Percentiles rank a stretch among this genome's conserved stretches.
These are phyloP conservation scores for Lycophotia porphyrea DNA, from an alignment of 2,888 invertebrate genomes.

Conservation along the genomic window DNA sequence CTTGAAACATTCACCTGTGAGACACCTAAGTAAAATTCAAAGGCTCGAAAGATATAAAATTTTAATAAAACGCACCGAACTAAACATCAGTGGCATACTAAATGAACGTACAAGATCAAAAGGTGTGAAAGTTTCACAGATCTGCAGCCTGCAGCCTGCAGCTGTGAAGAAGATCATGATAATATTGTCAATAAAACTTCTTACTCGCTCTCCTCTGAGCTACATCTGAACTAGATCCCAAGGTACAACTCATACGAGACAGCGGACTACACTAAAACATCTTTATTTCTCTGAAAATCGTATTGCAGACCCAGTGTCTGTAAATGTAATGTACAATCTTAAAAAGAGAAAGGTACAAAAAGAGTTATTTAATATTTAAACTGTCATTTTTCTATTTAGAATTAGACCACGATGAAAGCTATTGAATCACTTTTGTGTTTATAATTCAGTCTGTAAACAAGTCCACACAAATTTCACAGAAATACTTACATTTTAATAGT, in stretches of 20 bases:
- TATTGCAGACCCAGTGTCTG: neutral
- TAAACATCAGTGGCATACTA: constrained; percentile 3
- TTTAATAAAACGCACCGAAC: neutral
- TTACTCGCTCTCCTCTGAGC: constrained; percentile 13
- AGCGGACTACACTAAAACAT: constrained; percentile 4
- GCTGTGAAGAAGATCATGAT: constrained; percentile 43
- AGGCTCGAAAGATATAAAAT: neutral
- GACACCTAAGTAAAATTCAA: neutral
- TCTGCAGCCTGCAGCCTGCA: constrained; percentile 8
- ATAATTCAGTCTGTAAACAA: neutral
- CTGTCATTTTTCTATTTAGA: too few relatives aligned
- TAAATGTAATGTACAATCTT: neutral
- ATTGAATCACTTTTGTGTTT: neutral
- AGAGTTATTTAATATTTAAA: neutral
- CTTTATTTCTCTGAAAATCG: neutral
- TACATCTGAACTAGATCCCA: constrained; percentile 12
- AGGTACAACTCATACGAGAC: neutral
- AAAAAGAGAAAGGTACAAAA: too few relatives aligned
- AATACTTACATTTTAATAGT: neutral
- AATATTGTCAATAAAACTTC: constrained; percentile 52
- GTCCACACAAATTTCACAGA: constrained; percentile 10
- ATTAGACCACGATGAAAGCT: neutral
- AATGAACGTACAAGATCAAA: constrained; percentile 21
- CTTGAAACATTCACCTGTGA: neutral
- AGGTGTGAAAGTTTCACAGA: constrained; percentile 24